Base-by-base conservation (phyloP, 2,888 invertebrate genomes). In the Sphecodes monilicornis region DNA sequence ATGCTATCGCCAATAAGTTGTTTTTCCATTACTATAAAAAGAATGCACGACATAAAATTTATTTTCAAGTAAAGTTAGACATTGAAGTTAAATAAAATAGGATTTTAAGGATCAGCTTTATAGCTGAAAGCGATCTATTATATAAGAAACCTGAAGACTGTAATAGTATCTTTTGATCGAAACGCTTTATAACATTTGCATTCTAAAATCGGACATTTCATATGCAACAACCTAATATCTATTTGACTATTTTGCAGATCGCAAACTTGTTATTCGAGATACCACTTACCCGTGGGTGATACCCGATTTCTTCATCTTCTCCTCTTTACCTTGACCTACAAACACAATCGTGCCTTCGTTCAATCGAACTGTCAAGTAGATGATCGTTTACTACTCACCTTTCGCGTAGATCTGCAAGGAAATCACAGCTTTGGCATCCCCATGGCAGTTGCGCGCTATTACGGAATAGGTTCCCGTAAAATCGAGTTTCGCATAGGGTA, bases 401-500 rank as follows among this genome's bases (percentile, higher is more conserved):
- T 97, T 97, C 88, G 97, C 97, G 95, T 97, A 96, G 92, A 98
- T 97, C 95, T 98, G 98, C 78, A 98, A 95, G 0, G 98, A 98
- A 92, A 98, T 98, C 93, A 98, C 96, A 68, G 98, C 98, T 94
- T 98, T 98, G 43, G 97, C 96, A 93, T 98, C 97, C 76, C 98
- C 98, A 96, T 98, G 97, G 86, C 96, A 96, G 94, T 98, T 98
- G 91, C 96, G 96, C 0, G 98, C 98, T 84, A 97, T 97, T 46
- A 98, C 97, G 0, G 98, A 97, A 94, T 98, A 98, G 1, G 98
- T 97, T 71, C 98, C 98, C 0, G 98, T 98, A 95, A 97, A 98
- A 94, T 98, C 98, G 71, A 98, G 95, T 93, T 98, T 98, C 2
- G 97, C 98, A 92, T 97, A 97, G 0, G 98, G 98, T 87, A 98